Conservation (phyloP, 2,888 invertebrate genomes). For the Cataglyphis altisquamis region DNA sequence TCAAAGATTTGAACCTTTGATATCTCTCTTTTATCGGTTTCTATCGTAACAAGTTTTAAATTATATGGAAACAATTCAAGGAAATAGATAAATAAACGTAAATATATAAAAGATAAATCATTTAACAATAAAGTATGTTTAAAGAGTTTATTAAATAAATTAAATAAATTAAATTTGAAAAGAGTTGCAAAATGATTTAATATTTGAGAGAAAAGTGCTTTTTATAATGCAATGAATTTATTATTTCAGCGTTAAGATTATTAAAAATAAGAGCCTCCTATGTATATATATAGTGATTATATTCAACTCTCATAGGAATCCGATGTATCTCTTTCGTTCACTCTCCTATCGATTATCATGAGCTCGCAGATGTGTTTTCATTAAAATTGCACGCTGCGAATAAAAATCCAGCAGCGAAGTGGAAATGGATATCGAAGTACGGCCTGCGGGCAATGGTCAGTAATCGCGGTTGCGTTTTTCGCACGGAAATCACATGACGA, state of each 20-base stretch:
- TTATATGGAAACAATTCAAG: neutral
- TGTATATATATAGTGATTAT: neutral
- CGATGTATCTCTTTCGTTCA: constrained; percentile 10
- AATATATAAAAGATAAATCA: neutral
- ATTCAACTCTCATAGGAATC: neutral
- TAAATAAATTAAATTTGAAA: neutral
- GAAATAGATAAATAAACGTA: neutral
- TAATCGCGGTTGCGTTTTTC: constrained; percentile 62
- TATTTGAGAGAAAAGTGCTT: neutral
- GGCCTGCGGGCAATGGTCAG: constrained; percentile 42
- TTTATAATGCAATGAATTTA: neutral
- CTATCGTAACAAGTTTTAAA: neutral
- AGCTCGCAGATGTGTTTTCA: constrained; percentile 32
- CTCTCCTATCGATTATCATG: constrained; percentile 21
- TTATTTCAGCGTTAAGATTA: neutral
- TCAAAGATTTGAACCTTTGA: neutral
- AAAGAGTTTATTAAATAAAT: neutral
- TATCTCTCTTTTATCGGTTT: neutral
- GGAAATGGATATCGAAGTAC: constrained; percentile 55
- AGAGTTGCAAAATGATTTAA: neutral
- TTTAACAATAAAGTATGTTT: neutral
- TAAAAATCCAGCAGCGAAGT: constrained; percentile 38
- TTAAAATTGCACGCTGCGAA: constrained; percentile 46
- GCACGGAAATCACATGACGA: constrained; percentile 57
- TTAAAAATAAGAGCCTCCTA: neutral